Percentiles rank a stretch among this genome's conserved stretches.
Evolutionary conservation across 2,888 invertebrate genomes (phyloP).

Genomic region (Pollenia griseotomentosa): DNA sequence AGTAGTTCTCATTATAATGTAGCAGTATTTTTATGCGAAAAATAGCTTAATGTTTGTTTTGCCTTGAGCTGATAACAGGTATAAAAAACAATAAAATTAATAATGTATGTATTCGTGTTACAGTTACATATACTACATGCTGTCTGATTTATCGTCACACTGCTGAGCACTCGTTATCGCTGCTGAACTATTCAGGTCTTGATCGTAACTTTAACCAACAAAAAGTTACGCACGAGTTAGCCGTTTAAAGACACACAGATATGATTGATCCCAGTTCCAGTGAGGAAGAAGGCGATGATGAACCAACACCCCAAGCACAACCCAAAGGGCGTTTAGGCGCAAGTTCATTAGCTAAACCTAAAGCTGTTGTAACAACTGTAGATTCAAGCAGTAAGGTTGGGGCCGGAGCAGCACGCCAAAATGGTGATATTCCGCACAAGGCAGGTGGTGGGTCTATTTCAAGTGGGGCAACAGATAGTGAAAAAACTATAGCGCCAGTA

Average conservation of each 20-base stretch:
- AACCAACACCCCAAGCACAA: conserved; percentile 85
- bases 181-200: conserved; percentile 49
- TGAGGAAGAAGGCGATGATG: conserved; percentile 97
- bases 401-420: conserved; percentile 82
- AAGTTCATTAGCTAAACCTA: conserved; percentile 75
- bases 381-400: conserved; percentile 77
- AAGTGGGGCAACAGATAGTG: conserved; percentile 73
- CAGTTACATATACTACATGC: conserved; percentile 66
- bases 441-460: conserved; percentile 75
- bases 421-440: conserved; percentile 84
- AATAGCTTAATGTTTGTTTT: conserved; percentile 41
- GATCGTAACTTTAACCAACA: conserved; percentile 41
- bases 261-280: conserved; percentile 99
- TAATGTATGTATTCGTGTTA: conserved; percentile 72
- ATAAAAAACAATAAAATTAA: conserved; percentile 51
- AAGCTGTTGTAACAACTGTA: conserved; percentile 76
- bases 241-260: background rate
- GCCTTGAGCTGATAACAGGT: conserved; percentile 63
- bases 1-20: background rate
- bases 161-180: conserved; percentile 47
- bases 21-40: conserved; percentile 19
- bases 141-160: conserved; percentile 54
- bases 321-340: conserved; percentile 79
- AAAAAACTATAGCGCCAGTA: conserved; percentile 80
- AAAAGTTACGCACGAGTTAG: background rate